Conservation (phyloP, 2,113 vertebrate species). For the Anseranas semipalmata region DNA sequence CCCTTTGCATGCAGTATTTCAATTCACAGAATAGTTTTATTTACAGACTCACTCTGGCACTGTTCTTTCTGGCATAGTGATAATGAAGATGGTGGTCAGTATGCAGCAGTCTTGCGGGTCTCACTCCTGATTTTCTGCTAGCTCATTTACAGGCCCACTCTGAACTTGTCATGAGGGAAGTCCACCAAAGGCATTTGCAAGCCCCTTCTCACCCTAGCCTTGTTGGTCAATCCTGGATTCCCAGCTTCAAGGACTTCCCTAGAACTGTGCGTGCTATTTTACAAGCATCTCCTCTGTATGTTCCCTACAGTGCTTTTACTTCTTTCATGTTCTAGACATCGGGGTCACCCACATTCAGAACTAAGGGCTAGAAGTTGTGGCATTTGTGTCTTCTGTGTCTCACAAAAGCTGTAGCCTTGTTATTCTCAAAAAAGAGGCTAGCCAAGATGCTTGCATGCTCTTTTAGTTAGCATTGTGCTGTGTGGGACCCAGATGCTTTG, state of each 20-base stretch:
- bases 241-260: not conserved
- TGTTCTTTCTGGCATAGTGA: not conserved
- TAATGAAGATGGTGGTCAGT: not conserved
- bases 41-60: not conserved
- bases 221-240: not conserved
- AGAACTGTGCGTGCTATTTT: not conserved
- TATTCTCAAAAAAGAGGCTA: not conserved
- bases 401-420: not conserved
- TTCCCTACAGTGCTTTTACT: accelerated
- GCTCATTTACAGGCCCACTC: not conserved
- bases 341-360: not conserved
- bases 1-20: not conserved
- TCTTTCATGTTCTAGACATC: not conserved
- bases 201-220: not conserved
- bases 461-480: not conserved
- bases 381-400: not conserved
- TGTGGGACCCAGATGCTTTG: constrained; percentile 5
- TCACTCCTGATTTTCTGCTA: not conserved
- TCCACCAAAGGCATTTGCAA: not conserved
- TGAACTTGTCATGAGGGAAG: not conserved
- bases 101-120: not conserved
- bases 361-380: not conserved
- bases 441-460: not conserved
- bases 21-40: not conserved
- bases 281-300: not conserved